Conservation (phyloP, 2,113 vertebrate genomes). For the Nycticebus coucang region DNA sequence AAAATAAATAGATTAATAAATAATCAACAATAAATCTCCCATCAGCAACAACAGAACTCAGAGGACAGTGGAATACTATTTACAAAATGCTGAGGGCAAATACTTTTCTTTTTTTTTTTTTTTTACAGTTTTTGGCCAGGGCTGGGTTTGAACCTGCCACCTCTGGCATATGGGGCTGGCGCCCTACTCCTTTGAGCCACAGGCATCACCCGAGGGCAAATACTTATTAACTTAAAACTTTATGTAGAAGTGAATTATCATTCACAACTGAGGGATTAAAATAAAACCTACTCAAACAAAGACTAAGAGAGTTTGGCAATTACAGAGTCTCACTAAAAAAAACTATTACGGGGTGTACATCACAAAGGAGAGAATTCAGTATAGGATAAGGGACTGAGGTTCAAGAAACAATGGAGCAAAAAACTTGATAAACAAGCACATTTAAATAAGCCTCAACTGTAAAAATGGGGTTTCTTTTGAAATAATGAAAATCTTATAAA, state of each 20-base stretch:
- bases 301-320: background rate
- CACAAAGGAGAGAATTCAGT: constrained; percentile 28
- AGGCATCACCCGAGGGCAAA: background rate
- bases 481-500: background rate
- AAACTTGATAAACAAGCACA: background rate
- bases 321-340: background rate
- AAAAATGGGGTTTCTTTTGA: background rate
- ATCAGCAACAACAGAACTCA: background rate
- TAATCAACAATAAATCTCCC: background rate
- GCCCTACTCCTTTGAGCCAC: too few species aligned
- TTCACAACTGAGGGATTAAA: constrained; percentile 6
- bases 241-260: background rate
- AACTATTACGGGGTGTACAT: background rate
- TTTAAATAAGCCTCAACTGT: background rate
- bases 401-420: background rate
- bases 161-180: too few species aligned
- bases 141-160: too few species aligned
- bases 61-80: background rate
- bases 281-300: background rate
- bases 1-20: background rate
- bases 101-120: background rate
- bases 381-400: background rate
- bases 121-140: too few species aligned
- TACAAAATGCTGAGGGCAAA: background rate
- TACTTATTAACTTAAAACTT: background rate